Base-by-base conservation (phyloP, 92 coral and sea anemone genomes). In the Palythoa grandiflora region DNA sequence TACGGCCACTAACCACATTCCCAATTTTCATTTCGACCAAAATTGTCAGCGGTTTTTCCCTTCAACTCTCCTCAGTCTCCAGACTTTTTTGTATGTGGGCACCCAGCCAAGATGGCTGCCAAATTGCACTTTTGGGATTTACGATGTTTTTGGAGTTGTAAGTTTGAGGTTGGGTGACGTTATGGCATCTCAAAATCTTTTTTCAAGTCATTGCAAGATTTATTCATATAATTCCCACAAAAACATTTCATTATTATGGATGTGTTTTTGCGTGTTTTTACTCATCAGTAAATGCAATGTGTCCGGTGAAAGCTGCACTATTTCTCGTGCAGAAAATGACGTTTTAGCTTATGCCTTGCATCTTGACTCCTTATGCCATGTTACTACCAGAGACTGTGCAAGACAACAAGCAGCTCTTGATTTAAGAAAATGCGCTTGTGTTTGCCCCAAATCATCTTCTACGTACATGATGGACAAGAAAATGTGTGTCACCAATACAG, bases 381-480 rank as follows among this genome's bases (percentile, higher is more conserved):
- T 78, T 2, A 78, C 83, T 35, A 38, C 83, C 20, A 28, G 11
- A 35, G 47, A 78, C 38, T 78, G 83, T 78, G 83, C 71, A 37
- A 78, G 16, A 3, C 68, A 78, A 52, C 54, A 35, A 21, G 83
- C 83, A 16, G 28, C 12, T 13, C 54, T 78, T 38, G 83, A 78
- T 57, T 55, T 44, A 17, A 78, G 35, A 54, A 54, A 38, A 4
- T 78, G 83, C 38, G 35, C 68, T 38, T 78, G 83, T 37, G 13
- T 36, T 7, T 78, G 83, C 48, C 50, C 47, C 47, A 19, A 36
- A 8, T 21, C 11, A 4, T 55, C 70, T 11, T 61, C 83, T 3
- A 78, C 83, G 15, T 78, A 55, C 83, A 78, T 52, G 39, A 37
- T 1, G 38, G 83, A 78, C 70, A 78, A 78, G 83, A 78, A 54